Percentiles rank a stretch among this genome's conserved stretches.
Evolutionary conservation across 1,140 invertebrate genomes (phyloP).

Genomic region (Paraescarpia echinospica): DNA sequence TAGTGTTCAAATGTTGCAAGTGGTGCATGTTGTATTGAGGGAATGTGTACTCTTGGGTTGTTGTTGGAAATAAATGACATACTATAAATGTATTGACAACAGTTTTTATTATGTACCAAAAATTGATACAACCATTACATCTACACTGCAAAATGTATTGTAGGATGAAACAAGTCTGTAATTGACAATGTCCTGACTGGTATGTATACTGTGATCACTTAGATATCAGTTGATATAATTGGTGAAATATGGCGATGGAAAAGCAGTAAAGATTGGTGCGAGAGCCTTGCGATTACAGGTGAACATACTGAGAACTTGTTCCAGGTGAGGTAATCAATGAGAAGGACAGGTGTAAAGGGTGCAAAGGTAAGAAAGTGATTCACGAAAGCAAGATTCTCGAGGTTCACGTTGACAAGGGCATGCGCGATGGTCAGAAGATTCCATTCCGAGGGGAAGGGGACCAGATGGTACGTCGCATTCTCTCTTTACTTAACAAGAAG

Average conservation of each 20-base stretch:
- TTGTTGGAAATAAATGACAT: too few relatives aligned
- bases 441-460: conserved; percentile 94
- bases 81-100: not conserved
- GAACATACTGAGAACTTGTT: conserved; percentile 25
- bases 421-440: conserved; percentile 96
- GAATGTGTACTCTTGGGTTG: too few relatives aligned
- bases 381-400: conserved; percentile 94
- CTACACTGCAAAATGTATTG: not conserved
- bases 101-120: not conserved
- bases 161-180: not conserved
- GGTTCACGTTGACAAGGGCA: conserved; percentile 97
- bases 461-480: conserved; percentile 65
- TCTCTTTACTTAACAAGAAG: not conserved
- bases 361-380: conserved; percentile 88
- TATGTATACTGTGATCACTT: not conserved
- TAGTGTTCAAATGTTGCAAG: too few relatives aligned
- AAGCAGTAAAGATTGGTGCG: not conserved
- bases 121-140: not conserved
- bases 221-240: not conserved
- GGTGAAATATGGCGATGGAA: not conserved
- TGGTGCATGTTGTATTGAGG: too few relatives aligned
- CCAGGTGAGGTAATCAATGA: conserved; percentile 73
- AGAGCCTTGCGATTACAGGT: conserved; percentile 5
- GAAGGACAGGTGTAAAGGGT: conserved; percentile 76
- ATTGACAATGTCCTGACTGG: not conserved